Evolutionary conservation across 2,888 invertebrate species (phyloP).

Genomic region (Crioceris asparagi): DNA sequence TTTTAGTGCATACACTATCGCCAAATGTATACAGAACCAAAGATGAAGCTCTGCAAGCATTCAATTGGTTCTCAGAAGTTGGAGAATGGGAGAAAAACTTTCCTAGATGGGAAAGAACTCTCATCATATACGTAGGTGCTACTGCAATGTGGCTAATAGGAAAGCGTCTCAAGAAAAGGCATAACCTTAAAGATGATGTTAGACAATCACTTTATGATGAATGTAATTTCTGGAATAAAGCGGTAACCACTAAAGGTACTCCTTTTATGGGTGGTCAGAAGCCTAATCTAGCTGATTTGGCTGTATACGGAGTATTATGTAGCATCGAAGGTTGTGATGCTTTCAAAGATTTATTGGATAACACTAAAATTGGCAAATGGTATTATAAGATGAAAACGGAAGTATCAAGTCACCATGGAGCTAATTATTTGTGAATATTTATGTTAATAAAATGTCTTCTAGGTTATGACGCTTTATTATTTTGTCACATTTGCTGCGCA

Average conservation of each 20-base stretch:
- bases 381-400: conserved; percentile 61
- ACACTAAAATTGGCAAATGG: conserved; percentile 71
- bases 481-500: no score
- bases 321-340: conserved; percentile 91
- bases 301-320: conserved; percentile 80
- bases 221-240: conserved; percentile 67
- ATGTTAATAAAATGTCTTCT: no score
- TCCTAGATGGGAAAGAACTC: conserved; percentile 68
- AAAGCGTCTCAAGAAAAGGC: conserved; percentile 77
- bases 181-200: conserved; percentile 79
- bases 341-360: conserved; percentile 65
- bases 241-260: conserved; percentile 55
- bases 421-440: no score
- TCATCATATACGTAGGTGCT: conserved; percentile 89
- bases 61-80: conserved; percentile 85
- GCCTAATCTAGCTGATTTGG: conserved; percentile 87
- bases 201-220: conserved; percentile 84
- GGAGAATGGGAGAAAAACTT: conserved; percentile 90
- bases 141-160: conserved; percentile 88
- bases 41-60: conserved; percentile 79
- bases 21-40: conserved; percentile 92
- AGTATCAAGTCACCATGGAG: conserved; percentile 50
- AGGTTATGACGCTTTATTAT: no score
- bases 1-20: conserved; percentile 84
- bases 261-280: conserved; percentile 76